A percentile compares a stretch with the other conserved stretches of the same genome.
Conservation (phyloP, 2,888 invertebrate genomes). For the Dolichomitus sp. region DNA sequence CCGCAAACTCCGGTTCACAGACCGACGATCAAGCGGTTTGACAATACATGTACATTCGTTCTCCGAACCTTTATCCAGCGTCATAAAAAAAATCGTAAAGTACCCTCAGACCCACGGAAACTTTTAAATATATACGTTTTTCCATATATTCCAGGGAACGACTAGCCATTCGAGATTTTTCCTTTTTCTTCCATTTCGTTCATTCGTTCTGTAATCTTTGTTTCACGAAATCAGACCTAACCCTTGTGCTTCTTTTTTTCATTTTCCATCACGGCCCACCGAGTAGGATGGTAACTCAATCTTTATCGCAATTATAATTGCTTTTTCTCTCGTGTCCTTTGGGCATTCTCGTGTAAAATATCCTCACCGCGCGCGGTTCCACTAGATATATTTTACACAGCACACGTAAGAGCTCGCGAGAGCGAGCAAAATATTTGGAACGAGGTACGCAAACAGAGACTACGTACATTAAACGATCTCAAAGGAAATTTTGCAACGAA, state of each 20-base stretch:
- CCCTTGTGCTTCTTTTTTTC: not conserved
- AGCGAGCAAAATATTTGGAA: slow-evolving; percentile 56
- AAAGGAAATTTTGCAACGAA: slow-evolving; percentile 57
- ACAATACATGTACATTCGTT: slow-evolving; percentile 9
- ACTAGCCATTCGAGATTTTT: slow-evolving; percentile 4
- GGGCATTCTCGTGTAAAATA: slow-evolving; percentile 45
- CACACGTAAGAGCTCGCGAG: slow-evolving; percentile 1
- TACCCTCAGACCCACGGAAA: not conserved
- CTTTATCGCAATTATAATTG: slow-evolving; percentile 58
- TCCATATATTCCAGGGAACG: slow-evolving; percentile 22
- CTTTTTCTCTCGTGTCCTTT: slow-evolving; percentile 44
- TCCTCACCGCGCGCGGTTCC: not conserved
- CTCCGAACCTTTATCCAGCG: not conserved
- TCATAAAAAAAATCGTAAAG: slow-evolving; percentile 33
- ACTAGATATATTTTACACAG: not conserved
- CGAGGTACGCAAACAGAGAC: slow-evolving; percentile 61
- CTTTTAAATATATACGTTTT: slow-evolving; percentile 16
- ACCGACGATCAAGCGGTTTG: slow-evolving; percentile 29
- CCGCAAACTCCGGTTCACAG: slow-evolving; percentile 25
- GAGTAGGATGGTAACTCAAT: slow-evolving; percentile 51
- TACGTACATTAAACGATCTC: slow-evolving; percentile 64
- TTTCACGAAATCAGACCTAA: slow-evolving; percentile 24
- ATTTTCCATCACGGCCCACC: not conserved
- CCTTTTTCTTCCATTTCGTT: slow-evolving; percentile 3
- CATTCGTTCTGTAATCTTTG: slow-evolving; percentile 27